phyloP scores from a whole-genome alignment of 2,888 invertebrate species.

The Metellina segmentata region DNA sequence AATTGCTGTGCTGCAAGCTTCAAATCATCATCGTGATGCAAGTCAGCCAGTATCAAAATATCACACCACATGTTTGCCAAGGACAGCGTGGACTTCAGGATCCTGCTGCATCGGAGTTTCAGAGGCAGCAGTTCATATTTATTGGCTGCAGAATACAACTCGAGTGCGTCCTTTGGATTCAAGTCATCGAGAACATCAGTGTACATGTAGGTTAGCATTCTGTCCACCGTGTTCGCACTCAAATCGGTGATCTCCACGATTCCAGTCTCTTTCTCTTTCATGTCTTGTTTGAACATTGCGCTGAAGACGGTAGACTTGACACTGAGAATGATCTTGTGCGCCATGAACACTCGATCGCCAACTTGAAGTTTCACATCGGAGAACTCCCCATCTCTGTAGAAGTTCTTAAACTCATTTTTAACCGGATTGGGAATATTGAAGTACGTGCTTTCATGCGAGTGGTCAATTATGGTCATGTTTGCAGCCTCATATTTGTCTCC shows the following conservation, averaged over 20 bases:
- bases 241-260: slow-evolving; percentile 2
- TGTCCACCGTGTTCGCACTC: background rate
- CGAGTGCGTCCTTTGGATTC: background rate
- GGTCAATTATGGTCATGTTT: background rate
- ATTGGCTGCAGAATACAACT: slow-evolving; percentile 19
- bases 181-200: background rate
- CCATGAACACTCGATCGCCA: background rate
- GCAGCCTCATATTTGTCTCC: background rate
- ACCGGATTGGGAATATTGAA: background rate
- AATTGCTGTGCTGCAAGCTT: background rate
- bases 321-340: slow-evolving; percentile 5
- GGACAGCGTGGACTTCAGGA: background rate
- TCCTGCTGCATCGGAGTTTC: background rate
- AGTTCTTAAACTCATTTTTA: background rate
- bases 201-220: background rate
- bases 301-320: slow-evolving; percentile 15
- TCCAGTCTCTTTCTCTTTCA: background rate
- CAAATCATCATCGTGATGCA: slow-evolving; percentile 6
- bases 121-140: slow-evolving; percentile 24
- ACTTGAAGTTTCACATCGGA: background rate
- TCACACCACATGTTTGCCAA: slow-evolving; percentile 3
- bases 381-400: background rate
- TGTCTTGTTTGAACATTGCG: background rate
- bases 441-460: background rate
- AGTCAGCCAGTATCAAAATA: background rate